A percentile compares a stretch with the other conserved stretches of the same genome.
Evolutionary conservation across 2,797 vertebrate species (phyloP).

Genomic region (Arnoldichthys spilopterus): DNA sequence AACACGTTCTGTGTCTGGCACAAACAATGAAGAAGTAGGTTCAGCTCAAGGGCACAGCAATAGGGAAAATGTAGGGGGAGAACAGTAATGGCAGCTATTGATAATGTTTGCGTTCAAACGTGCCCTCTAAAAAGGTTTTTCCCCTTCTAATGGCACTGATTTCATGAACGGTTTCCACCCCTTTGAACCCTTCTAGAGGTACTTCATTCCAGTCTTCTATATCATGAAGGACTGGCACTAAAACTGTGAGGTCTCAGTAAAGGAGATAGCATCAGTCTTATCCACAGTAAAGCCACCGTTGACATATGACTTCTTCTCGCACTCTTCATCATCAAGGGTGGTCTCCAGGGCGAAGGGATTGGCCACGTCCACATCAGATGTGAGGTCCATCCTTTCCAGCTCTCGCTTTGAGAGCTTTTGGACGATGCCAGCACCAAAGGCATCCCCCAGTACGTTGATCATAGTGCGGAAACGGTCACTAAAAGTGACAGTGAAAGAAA

Average conservation of each 20-base stretch:
- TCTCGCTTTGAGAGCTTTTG: conserved; percentile 94
- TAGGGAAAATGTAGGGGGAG: conserved; percentile 57
- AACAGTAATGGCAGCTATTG: conserved; percentile 68
- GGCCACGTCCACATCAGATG: conserved; percentile 89
- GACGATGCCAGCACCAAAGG: conserved; percentile 91
- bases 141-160: conserved; percentile 65
- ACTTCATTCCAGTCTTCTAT: conserved; percentile 6
- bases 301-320: conserved; percentile 92
- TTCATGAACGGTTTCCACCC: conserved; percentile 54
- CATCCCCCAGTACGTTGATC: conserved; percentile 97
- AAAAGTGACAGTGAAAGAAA: not conserved
- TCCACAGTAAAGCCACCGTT: conserved; percentile 95
- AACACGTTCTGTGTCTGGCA: conserved; percentile 36
- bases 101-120: conserved; percentile 69
- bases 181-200: conserved; percentile 46
- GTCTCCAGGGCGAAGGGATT: conserved; percentile 94
- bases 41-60: conserved; percentile 52
- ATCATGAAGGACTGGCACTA: conserved; percentile 68
- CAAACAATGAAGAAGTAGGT: conserved; percentile 39
- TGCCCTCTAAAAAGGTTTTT: conserved; percentile 54
- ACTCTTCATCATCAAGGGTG: conserved; percentile 83
- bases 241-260: conserved; percentile 97
- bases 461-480: conserved; percentile 98
- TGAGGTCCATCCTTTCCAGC: conserved; percentile 89
- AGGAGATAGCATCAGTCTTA: conserved; percentile 95